phyloP scores from a whole-genome alignment of 2,797 vertebrate genomes.

The Characodon lateralis region DNA sequence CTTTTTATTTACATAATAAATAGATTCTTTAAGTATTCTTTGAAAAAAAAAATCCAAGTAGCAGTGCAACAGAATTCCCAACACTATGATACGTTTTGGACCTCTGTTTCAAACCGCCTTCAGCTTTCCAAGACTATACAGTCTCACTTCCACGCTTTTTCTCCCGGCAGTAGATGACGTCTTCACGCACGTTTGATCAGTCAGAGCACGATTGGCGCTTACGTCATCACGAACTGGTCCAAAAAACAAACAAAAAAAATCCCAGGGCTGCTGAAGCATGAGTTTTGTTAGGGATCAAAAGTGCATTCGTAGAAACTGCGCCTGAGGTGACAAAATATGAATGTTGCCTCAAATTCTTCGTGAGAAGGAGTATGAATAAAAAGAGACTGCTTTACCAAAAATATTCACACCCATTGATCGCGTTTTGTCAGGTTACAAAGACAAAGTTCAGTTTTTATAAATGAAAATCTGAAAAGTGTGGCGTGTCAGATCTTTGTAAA shows the following conservation, averaged over 20 bases:
- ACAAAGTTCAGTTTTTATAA: neutral
- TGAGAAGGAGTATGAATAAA: neutral
- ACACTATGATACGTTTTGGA: neutral
- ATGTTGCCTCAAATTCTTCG: slow-evolving; percentile 16
- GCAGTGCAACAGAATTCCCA: neutral
- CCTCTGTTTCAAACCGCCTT: neutral
- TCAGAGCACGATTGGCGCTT: slow-evolving; percentile 47
- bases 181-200: slow-evolving; percentile 67
- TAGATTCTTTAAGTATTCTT: neutral
- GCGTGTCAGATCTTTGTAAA: neutral
- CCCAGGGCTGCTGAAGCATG: slow-evolving; percentile 53
- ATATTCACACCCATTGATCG: neutral
- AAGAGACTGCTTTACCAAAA: neutral
- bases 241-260: slow-evolving; percentile 20
- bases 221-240: slow-evolving; percentile 66
- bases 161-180: slow-evolving; percentile 68
- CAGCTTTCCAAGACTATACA: slow-evolving; percentile 12
- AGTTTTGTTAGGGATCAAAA: slow-evolving; percentile 43
- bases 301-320: slow-evolving; percentile 29
- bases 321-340: slow-evolving; percentile 6
- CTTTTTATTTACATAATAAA: slow-evolving; percentile 29
- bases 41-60: neutral
- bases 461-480: neutral
- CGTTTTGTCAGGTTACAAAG: neutral
- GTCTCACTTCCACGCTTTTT: slow-evolving; percentile 25